Evolutionary conservation across 2,113 vertebrate species (phyloP).

Genomic region (Phainopepla nitens): DNA sequence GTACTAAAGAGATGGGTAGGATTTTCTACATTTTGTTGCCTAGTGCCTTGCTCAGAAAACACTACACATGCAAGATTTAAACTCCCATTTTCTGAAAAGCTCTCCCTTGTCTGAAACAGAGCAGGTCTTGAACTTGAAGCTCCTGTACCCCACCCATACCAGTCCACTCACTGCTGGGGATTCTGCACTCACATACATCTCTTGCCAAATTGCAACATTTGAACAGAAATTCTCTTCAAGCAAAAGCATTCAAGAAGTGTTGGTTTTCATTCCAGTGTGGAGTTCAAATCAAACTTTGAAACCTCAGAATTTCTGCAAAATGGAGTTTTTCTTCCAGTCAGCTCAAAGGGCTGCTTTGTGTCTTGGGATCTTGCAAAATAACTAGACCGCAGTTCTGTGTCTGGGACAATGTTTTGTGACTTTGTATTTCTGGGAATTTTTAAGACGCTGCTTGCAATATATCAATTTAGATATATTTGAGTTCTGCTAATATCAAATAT

Average conservation of each 20-base stretch:
- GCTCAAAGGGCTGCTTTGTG: slow-evolving; percentile 34
- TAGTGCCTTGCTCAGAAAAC: background rate
- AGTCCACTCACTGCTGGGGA: background rate
- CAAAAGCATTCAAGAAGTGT: background rate
- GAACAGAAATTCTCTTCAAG: slow-evolving; percentile 30
- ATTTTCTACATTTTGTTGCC: background rate
- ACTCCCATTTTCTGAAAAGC: background rate
- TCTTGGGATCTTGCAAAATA: background rate
- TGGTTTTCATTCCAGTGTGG: slow-evolving; percentile 24
- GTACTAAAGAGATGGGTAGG: background rate
- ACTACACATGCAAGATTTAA: rapidly evolving
- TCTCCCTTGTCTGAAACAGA: background rate
- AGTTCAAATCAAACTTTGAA: slow-evolving; percentile 40
- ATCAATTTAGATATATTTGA: background rate
- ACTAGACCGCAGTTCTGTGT: background rate
- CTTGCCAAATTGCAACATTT: slow-evolving; percentile 27
- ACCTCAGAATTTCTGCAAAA: slow-evolving; percentile 27
- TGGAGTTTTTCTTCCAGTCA: background rate
- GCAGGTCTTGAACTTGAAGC: background rate
- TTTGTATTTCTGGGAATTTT: background rate
- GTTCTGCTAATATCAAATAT: background rate
- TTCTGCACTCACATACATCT: background rate
- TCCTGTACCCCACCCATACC: background rate
- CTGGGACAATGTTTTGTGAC: background rate
- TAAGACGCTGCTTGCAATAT: background rate